phyloP scores from a whole-genome alignment of 2,888 invertebrate genomes.

The Parthenolecanium corni region DNA sequence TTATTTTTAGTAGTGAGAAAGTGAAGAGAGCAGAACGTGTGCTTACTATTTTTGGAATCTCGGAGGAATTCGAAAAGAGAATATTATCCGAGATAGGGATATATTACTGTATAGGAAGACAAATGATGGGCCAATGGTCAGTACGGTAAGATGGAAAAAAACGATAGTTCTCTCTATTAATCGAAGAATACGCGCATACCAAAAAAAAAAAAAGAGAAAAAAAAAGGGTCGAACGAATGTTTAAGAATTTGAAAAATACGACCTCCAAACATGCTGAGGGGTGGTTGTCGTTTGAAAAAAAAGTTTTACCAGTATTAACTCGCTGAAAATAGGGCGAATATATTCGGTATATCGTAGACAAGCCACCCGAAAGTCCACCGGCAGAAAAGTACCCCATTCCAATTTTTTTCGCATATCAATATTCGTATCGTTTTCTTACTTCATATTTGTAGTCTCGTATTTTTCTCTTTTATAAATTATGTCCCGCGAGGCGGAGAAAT shows the following conservation, averaged over 20 bases:
- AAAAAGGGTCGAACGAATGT: conserved; percentile 11
- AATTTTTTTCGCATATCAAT: neutral
- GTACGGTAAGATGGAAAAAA: neutral
- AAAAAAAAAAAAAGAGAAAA: too few relatives aligned
- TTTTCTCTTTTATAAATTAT: conserved; percentile 18
- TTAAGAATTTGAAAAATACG: conserved; percentile 16
- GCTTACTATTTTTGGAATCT: conserved; percentile 2
- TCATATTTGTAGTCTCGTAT: too few relatives aligned
- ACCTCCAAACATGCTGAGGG: conserved; percentile 7
- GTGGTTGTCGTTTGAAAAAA: conserved; percentile 5
- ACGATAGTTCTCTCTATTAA: conserved; percentile 8
- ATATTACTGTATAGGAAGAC: conserved; percentile 21
- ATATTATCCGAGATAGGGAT: conserved; percentile 15
- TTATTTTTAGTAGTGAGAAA: too few relatives aligned
- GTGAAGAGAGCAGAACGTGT: neutral
- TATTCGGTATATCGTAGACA: neutral
- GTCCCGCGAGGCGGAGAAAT: conserved; percentile 22
- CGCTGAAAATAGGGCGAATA: neutral
- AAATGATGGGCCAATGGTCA: conserved; percentile 23
- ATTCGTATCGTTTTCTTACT: neutral
- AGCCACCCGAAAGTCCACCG: neutral
- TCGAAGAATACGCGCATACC: conserved; percentile 10
- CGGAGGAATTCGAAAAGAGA: conserved; percentile 12
- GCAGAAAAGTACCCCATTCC: too few relatives aligned
- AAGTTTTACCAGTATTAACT: neutral